Conservation (phyloP, 2,888 invertebrate genomes). For the Ochropacha duplaris region DNA sequence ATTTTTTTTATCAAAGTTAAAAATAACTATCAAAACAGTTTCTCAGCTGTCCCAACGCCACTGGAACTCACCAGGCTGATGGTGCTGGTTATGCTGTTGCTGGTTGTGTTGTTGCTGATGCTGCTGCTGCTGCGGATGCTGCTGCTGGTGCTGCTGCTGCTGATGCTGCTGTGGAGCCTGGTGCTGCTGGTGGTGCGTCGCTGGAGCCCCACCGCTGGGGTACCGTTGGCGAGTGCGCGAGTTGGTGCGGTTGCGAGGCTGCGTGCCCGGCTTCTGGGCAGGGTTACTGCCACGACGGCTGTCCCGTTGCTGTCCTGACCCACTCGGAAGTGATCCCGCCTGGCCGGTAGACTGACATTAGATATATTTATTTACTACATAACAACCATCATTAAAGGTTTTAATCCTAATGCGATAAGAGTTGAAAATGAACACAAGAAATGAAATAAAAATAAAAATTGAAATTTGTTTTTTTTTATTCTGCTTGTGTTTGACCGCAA, state of each 20-base stretch:
- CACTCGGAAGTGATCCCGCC: conserved; percentile 60
- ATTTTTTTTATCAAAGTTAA: neutral
- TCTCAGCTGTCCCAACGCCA: neutral
- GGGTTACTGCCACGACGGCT: conserved; percentile 61
- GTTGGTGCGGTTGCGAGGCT: conserved; percentile 52
- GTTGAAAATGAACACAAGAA: too few relatives aligned
- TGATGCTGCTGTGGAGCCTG: conserved; percentile 48
- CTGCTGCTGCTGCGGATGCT: conserved; percentile 38
- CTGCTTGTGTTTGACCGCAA: too few relatives aligned
- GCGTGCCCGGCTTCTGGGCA: conserved; percentile 44
- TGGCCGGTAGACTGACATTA: too few relatives aligned
- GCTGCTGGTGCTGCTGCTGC: conserved; percentile 39
- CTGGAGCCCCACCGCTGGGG: conserved; percentile 51
- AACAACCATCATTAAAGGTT: too few relatives aligned
- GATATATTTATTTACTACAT: too few relatives aligned
- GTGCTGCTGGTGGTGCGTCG: conserved; percentile 44
- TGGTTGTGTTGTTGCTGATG: conserved; percentile 49
- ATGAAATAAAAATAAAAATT: too few relatives aligned
- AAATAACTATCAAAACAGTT: neutral
- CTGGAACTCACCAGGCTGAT: conserved; percentile 45
- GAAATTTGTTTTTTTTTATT: too few relatives aligned
- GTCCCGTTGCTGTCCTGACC: conserved; percentile 63
- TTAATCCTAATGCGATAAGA: too few relatives aligned
- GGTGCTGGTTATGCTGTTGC: conserved; percentile 53
- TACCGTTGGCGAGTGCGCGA: conserved; percentile 58